Conservation (phyloP, 2,888 invertebrate genomes). For the Fabriciana adippe region DNA sequence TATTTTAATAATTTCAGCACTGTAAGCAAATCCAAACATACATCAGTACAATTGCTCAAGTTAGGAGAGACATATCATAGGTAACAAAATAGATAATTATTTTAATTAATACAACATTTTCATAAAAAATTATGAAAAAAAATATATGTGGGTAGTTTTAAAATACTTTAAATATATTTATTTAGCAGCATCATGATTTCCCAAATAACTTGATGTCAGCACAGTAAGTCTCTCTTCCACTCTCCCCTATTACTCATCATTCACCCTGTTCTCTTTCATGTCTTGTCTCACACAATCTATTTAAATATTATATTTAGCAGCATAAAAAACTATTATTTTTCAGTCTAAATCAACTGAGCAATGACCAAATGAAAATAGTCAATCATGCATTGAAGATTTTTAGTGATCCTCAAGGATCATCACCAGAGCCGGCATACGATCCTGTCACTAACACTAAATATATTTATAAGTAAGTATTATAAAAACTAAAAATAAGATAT, state of each 20-base stretch:
- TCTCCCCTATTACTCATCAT: not conserved
- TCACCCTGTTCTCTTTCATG: no score
- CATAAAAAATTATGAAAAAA: not conserved
- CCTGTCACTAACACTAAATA: slow-evolving; percentile 69
- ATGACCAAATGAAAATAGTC: slow-evolving; percentile 72
- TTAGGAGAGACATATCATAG: slow-evolving; percentile 76
- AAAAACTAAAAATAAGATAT: not conserved
- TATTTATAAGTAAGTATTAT: slow-evolving; percentile 68
- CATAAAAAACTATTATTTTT: slow-evolving; percentile 37
- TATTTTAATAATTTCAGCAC: slow-evolving; percentile 47
- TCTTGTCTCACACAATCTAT: no score
- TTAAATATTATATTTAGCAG: no score
- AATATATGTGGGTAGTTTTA: no score
- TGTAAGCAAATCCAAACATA: slow-evolving; percentile 52
- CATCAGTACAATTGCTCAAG: slow-evolving; percentile 72
- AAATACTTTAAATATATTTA: no score
- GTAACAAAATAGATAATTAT: slow-evolving; percentile 44
- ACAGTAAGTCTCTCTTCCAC: not conserved
- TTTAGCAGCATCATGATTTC: no score
- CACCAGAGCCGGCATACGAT: slow-evolving; percentile 67
- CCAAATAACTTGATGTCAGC: no score
- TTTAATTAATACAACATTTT: not conserved
- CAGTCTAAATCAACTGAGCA: slow-evolving; percentile 69
- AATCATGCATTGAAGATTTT: slow-evolving; percentile 71
- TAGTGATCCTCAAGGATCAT: slow-evolving; percentile 61